Evolutionary conservation across 2,797 vertebrate species (phyloP), one percentile per base, ranked within the genome.

Genomic region (Pygocentrus nattereri): DNA sequence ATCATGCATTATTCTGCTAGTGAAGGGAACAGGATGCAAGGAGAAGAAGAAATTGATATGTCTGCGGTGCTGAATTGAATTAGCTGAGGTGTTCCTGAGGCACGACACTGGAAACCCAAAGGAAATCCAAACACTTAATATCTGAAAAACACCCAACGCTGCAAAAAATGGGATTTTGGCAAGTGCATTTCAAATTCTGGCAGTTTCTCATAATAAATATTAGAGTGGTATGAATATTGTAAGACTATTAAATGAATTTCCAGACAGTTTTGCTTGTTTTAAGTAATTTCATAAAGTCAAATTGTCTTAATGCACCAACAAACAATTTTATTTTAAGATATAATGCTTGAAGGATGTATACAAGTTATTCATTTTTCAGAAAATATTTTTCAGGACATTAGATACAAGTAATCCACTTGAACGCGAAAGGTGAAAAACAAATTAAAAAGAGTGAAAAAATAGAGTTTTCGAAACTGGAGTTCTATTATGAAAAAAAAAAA

Each of bases 61-160:
- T 65, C 73, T 74, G 64, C 31, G 44, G 59, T 34, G 50, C 76
- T 82, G 3, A 71, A 78, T 73, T 80, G 41, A 62, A 83, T 82
- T 81, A 78, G 41, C 30, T 52, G 61, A 72, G 50, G 64, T 64
- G 58, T 80, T 34, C 34, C 56, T 2, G 18, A 27, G 52, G 49
- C 76, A 76, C 56, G 49, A 34, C 27, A 72, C 49, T 34, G 44
- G 49, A 47, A 30, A 18, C 50, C 56, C 38, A 56, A 19, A n/a
- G 58, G 52, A 78, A 76, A 81, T 84, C 74, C 78, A 72, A 44
- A 80, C 65, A 52, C 30, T 67, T 25, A 7, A 68, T 75, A 56
- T 25, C 47, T 31, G 18, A 31, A 13, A 74, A 34, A 56, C 5
- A 10, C 74, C 58, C 12, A 47, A 7, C 27, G 23, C 16, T 21